A percentile compares a stretch with the other conserved stretches of the same genome.
phyloP scores from a whole-genome alignment of 92 coral and sea anemone species.

The Actinostola sp. region DNA sequence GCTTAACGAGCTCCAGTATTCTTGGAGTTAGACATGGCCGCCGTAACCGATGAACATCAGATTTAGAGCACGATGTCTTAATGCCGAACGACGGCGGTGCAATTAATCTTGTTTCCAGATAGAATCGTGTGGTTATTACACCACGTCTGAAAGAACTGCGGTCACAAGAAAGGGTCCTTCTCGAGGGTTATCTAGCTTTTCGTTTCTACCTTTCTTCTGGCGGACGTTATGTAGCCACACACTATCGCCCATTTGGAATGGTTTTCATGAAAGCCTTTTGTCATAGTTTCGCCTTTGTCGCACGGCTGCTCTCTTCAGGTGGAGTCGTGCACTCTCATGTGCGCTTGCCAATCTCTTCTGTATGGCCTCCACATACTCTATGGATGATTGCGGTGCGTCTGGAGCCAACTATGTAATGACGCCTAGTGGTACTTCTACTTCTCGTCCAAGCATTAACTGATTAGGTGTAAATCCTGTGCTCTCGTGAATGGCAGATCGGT shows the following conservation, averaged over 20 bases:
- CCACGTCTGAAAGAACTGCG: slow-evolving; percentile 52
- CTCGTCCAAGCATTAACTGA: slow-evolving; percentile 44
- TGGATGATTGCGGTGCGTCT: slow-evolving; percentile 22
- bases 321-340: slow-evolving; percentile 6
- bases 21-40: too few relatives aligned
- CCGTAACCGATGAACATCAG: too few relatives aligned
- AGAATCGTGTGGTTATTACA: too few relatives aligned
- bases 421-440: slow-evolving; percentile 52
- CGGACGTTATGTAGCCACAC: slow-evolving; percentile 64
- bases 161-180: slow-evolving; percentile 51
- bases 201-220: slow-evolving; percentile 38
- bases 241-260: slow-evolving; percentile 54
- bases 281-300: slow-evolving; percentile 44
- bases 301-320: slow-evolving; percentile 14
- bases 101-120: too few relatives aligned
- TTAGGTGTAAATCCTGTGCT: too few relatives aligned
- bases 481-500: too few relatives aligned
- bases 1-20: too few relatives aligned
- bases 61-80: too few relatives aligned
- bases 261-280: slow-evolving; percentile 37
- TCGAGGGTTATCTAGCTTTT: slow-evolving; percentile 53
- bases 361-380: slow-evolving; percentile 40
- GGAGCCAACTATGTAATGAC: slow-evolving; percentile 48
- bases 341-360: slow-evolving; percentile 9
- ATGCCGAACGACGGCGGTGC: too few relatives aligned